Conservation (phyloP, 1,140 invertebrate genomes). For the Drosophila albomicans region DNA sequence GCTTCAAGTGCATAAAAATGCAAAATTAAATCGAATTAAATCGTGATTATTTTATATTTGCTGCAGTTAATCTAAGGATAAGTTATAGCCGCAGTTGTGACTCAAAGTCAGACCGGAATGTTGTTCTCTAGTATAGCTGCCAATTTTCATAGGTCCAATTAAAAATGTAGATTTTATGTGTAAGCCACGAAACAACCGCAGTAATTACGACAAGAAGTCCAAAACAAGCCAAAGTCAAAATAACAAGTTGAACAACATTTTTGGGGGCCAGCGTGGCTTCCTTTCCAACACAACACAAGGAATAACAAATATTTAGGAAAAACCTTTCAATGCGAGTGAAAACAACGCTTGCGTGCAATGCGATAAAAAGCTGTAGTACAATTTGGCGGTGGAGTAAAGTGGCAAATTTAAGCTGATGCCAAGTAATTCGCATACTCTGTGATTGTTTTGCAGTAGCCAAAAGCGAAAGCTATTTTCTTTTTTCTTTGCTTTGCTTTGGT, state of each 20-base stretch:
- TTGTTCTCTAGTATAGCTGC: not conserved
- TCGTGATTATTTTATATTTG: too few species aligned
- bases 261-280: slow-evolving; percentile 54
- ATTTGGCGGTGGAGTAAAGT: not conserved
- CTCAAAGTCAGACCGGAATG: not conserved
- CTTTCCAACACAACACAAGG: not conserved
- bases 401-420: slow-evolving; percentile 23
- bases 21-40: too few species aligned
- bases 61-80: too few species aligned
- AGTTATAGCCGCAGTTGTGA: too few species aligned
- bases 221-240: slow-evolving; percentile 24
- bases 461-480: slow-evolving; percentile 12
- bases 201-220: slow-evolving; percentile 56
- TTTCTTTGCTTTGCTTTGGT: not conserved
- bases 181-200: slow-evolving; percentile 24
- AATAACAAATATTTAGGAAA: not conserved
- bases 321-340: slow-evolving; percentile 18
- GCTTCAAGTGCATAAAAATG: too few species aligned
- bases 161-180: slow-evolving; percentile 36
- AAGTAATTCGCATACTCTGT: slow-evolving; percentile 41
- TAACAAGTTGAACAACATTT: slow-evolving; percentile 55
- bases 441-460: slow-evolving; percentile 48
- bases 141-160: slow-evolving; percentile 14
- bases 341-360: slow-evolving; percentile 39
- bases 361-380: not conserved